Base-by-base conservation (phyloP, 2,113 vertebrate genomes). In the Equus przewalskii region DNA sequence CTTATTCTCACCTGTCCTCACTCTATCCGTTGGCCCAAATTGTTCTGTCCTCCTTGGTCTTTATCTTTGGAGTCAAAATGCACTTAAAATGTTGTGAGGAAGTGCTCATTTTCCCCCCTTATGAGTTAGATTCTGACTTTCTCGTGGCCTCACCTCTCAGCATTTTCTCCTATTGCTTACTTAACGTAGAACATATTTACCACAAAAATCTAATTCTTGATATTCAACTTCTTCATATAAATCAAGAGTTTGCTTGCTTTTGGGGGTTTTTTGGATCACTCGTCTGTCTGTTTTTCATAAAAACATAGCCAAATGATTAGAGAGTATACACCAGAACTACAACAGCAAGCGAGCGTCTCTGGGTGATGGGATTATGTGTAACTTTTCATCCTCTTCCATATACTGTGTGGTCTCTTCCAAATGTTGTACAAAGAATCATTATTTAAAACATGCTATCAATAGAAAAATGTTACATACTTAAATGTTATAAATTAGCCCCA, bases 141-240 rank as follows among this genome's bases (percentile, higher is more conserved):
- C 64, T 69, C 24, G 9, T 41, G 24, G 44, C 19, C 67, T 95
- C 16, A 22, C 14, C 7, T 79, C 54, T 72, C 15, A 81, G 70
- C 46, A 41, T 51, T 70, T 75, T 93, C 73, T 76, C 33, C 44
- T n/a, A 54, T 7, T 75, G 1, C 18, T 90, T 58, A 94, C 3
- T 54, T 62, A 64, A 64, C 41, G 5, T 21, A 60, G 33, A 91
- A 73, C 62, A 4, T 80, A 72, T 72, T 88, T 60, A 54, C 12
- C 88, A 84, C 16, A 86, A 85, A 91, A 54, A n/a, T 78, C 14
- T 15, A 82, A 96, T 67, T 76, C 30, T 44, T 73, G 33, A 73
- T 81, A 78, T 67, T 73, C 44, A 82, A 91, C 84, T 75, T 64
- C 33, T 83, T 96, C 10, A 21, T 70, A 36, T 60, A 46, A 91